Conservation (phyloP, 1,140 invertebrate species). For the Tigriopus japonicus region DNA sequence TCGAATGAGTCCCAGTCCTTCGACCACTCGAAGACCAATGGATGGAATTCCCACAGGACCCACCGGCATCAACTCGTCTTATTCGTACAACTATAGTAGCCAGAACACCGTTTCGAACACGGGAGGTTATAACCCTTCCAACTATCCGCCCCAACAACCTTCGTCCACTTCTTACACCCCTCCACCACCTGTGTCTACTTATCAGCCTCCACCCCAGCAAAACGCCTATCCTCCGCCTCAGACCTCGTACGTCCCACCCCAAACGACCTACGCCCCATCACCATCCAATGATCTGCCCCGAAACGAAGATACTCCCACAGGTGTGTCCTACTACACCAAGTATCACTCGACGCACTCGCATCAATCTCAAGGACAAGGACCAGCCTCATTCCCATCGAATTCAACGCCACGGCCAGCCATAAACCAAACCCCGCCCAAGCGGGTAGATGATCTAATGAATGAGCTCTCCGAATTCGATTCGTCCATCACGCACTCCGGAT, state of each 20-base stretch:
- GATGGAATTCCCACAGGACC: neutral
- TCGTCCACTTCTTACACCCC: too few relatives aligned
- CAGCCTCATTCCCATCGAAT: neutral
- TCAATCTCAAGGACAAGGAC: neutral
- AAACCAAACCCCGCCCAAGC: slow-evolving; percentile 1
- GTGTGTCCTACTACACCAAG: slow-evolving; percentile 2
- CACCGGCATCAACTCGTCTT: neutral
- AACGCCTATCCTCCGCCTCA: too few relatives aligned
- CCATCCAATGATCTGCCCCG: neutral
- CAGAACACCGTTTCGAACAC: too few relatives aligned
- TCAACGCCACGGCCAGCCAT: neutral
- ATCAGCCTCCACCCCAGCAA: too few relatives aligned
- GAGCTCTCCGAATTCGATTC: slow-evolving; percentile 13
- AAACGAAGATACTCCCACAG: neutral
- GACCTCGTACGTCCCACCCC: too few relatives aligned
- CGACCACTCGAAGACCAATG: neutral
- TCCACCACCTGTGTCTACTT: too few relatives aligned
- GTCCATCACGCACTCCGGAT: neutral
- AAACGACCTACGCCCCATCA: too few relatives aligned
- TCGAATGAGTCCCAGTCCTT: neutral
- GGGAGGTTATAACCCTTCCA: too few relatives aligned
- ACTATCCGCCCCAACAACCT: too few relatives aligned
- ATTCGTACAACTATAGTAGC: too few relatives aligned
- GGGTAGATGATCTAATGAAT: slow-evolving; percentile 10
- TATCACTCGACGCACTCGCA: slow-evolving; percentile 4